phyloP scores from a whole-genome alignment of 2,113 vertebrate genomes.

The Empidonax traillii region DNA sequence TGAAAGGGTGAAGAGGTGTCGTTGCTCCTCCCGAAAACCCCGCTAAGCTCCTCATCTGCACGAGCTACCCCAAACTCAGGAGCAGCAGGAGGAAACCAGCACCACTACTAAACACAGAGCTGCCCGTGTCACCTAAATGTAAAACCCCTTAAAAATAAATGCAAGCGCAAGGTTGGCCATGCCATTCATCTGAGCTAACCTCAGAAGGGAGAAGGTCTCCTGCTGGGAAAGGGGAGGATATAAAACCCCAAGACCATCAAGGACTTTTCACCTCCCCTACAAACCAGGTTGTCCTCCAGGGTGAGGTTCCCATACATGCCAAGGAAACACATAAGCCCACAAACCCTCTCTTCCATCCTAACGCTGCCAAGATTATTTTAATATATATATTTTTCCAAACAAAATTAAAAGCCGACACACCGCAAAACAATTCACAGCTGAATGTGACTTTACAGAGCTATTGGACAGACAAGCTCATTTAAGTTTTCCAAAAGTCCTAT shows the following conservation, averaged over 20 bases:
- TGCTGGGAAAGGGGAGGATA: not conserved
- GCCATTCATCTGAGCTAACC: not conserved
- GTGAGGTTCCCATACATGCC: not conserved
- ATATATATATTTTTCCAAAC: not conserved
- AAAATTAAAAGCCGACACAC: not conserved
- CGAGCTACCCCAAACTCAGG: not conserved
- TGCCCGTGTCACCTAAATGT: not conserved
- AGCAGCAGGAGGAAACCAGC: not conserved
- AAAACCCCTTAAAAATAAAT: not conserved
- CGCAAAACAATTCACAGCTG: not conserved
- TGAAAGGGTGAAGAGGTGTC: not conserved
- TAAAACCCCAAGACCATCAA: not conserved
- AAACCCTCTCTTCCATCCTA: not conserved
- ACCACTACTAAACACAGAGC: not conserved
- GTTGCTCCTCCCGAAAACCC: not conserved
- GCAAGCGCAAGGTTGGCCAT: not conserved
- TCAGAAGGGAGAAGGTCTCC: not conserved
- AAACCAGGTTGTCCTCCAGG: not conserved
- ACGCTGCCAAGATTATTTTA: not conserved
- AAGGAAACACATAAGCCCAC: not conserved
- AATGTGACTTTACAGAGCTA: not conserved
- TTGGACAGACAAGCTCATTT: not conserved
- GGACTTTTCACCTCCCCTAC: not conserved
- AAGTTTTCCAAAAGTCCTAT: constrained; percentile 31
- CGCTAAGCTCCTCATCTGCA: not conserved